phyloP scores from a whole-genome alignment of 2,113 vertebrate species.

The Verasper variegatus region DNA sequence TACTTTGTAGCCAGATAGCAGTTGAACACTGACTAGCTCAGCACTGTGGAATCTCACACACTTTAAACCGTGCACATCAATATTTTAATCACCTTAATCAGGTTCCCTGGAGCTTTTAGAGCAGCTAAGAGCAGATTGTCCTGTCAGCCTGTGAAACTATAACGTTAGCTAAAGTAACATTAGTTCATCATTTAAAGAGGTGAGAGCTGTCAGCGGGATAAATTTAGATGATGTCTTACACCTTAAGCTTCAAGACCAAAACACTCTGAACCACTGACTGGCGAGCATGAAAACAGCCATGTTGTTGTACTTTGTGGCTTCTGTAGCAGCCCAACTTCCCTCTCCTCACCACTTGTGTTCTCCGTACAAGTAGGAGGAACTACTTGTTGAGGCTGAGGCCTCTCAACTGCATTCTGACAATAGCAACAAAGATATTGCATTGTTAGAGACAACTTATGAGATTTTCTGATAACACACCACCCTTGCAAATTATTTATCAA shows the following conservation, averaged over 20 bases:
- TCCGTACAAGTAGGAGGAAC: background rate
- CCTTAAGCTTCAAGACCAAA: background rate
- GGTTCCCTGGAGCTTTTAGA: background rate
- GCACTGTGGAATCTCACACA: background rate
- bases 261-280: background rate
- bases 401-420: too few species aligned
- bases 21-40: background rate
- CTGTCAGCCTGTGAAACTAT: background rate
- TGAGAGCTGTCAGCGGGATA: background rate
- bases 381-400: too few species aligned
- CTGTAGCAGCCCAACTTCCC: background rate
- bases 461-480: too few species aligned
- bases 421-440: too few species aligned
- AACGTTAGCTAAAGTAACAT: background rate
- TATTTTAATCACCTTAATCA: background rate
- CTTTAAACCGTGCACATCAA: background rate
- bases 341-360: background rate
- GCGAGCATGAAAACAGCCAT: background rate
- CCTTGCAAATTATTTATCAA: too few species aligned
- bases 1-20: background rate
- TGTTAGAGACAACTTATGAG: too few species aligned
- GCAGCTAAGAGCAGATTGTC: background rate
- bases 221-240: background rate
- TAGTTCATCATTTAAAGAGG: background rate
- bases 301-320: background rate